These are phyloP conservation scores for Zophobas morio DNA, from an alignment of 1,140 invertebrate species.

Conservation along the genomic window DNA sequence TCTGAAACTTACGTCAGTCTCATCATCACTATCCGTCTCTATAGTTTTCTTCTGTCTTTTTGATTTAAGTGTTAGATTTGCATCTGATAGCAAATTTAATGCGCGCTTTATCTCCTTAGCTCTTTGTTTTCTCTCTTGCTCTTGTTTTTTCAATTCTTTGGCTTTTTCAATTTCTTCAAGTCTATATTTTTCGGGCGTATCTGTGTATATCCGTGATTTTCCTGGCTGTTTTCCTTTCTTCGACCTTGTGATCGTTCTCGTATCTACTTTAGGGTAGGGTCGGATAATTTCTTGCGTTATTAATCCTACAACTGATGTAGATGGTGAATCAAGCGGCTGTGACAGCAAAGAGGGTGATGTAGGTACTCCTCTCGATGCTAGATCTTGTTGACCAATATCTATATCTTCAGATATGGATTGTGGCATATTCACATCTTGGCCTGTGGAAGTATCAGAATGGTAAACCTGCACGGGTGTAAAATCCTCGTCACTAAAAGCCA, in stretches of 20 bases:
- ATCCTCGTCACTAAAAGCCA: slow-evolving; percentile 51
- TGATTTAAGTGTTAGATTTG: too few species aligned
- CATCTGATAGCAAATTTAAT: too few species aligned
- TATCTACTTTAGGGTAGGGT: slow-evolving; percentile 5
- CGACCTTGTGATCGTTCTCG: slow-evolving; percentile 22
- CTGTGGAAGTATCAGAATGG: slow-evolving; percentile 11
- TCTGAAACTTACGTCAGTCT: too few species aligned
- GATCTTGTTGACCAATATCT: too few species aligned
- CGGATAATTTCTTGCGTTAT: slow-evolving; percentile 14
- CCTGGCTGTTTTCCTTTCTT: slow-evolving; percentile 32
- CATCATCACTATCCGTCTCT: too few species aligned
- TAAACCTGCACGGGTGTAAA: slow-evolving; percentile 45
- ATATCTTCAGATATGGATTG: not conserved
- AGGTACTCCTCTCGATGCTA: too few species aligned
- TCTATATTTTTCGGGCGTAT: slow-evolving; percentile 52
- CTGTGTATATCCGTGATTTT: slow-evolving; percentile 54
- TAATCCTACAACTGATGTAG: not conserved
- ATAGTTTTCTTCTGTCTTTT: too few species aligned
- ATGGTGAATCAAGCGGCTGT: not conserved
- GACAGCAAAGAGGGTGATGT: too few species aligned
- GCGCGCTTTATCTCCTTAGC: too few species aligned
- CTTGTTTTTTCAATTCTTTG: too few species aligned
- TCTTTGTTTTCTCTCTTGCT: too few species aligned
- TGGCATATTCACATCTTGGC: not conserved
- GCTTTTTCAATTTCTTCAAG: slow-evolving; percentile 39